These are phyloP conservation scores for Cyclura pinguis DNA, from an alignment of 2,797 vertebrate species.

Conservation along the genomic window DNA sequence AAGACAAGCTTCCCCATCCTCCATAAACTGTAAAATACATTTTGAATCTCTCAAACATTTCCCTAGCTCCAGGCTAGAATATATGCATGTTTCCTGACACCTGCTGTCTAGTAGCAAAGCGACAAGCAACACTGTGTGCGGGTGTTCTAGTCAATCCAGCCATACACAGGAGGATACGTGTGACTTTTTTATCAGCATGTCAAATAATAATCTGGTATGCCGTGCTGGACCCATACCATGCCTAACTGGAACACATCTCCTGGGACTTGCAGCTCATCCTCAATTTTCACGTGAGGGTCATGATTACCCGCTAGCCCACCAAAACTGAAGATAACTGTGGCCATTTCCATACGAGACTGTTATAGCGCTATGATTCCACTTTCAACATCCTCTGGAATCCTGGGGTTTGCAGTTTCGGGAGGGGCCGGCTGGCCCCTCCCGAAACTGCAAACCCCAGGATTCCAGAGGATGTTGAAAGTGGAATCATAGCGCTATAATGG, in stretches of 20 bases:
- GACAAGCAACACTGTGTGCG: not conserved
- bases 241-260: not conserved
- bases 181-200: constrained; percentile 15
- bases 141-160: not conserved
- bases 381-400: too few relatives aligned
- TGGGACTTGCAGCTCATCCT: not conserved
- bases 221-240: too few relatives aligned
- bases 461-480: too few relatives aligned
- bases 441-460: too few relatives aligned
- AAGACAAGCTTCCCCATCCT: not conserved
- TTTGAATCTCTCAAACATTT: not conserved
- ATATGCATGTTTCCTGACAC: not conserved
- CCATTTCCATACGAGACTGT: too few relatives aligned
- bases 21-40: not conserved
- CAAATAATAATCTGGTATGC: not conserved
- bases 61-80: constrained; percentile 7
- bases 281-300: not conserved
- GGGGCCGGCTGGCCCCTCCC: too few relatives aligned
- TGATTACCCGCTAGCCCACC: not conserved
- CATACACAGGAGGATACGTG: not conserved
- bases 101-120: not conserved
- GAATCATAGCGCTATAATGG: too few relatives aligned
- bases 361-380: too few relatives aligned
- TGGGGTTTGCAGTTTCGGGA: too few relatives aligned
- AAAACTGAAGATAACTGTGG: not conserved